These are phyloP conservation scores for Atherix ibis DNA, from an alignment of 2,888 invertebrate species.

Conservation along the genomic window DNA sequence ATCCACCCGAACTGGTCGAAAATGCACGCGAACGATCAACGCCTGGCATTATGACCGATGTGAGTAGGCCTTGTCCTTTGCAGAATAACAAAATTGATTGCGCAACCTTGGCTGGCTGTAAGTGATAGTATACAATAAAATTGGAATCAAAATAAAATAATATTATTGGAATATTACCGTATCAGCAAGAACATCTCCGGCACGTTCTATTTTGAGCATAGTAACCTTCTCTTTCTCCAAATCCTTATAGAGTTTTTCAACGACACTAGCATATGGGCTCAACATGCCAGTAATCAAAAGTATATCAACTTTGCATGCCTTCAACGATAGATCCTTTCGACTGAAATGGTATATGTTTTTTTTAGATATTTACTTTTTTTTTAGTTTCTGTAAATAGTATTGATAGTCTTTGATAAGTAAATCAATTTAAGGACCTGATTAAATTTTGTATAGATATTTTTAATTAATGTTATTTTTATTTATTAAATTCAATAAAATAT, in stretches of 20 bases:
- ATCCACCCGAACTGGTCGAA: constrained; percentile 39
- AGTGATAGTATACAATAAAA: constrained; percentile 9
- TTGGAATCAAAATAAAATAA: not conserved
- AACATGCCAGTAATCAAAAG: constrained; percentile 66
- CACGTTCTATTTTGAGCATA: constrained; percentile 67
- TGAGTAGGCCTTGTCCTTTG: constrained; percentile 72
- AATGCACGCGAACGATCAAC: constrained; percentile 51
- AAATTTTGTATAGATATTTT: no score
- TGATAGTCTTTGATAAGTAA: constrained; percentile 1
- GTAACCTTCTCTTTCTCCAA: constrained; percentile 70
- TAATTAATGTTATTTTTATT: no score
- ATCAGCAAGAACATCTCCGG: constrained; percentile 76
- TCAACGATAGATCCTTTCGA: constrained; percentile 53
- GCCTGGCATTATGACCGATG: constrained; percentile 66
- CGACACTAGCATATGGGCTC: constrained; percentile 63
- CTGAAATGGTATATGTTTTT: no score
- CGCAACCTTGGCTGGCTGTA: constrained; percentile 72
- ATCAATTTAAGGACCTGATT: no score
- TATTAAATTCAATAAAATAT: no score
- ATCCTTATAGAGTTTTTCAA: constrained; percentile 61
- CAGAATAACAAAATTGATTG: constrained; percentile 76
- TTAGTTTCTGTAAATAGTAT: no score
- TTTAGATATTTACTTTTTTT: no score
- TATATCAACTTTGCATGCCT: constrained; percentile 59
- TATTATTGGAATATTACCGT: constrained; percentile 42